Evolutionary conservation across 30 jellyfish, hydroid and myxozoan species (phyloP).

Genomic region (Chrysaora quinquecirrha): DNA sequence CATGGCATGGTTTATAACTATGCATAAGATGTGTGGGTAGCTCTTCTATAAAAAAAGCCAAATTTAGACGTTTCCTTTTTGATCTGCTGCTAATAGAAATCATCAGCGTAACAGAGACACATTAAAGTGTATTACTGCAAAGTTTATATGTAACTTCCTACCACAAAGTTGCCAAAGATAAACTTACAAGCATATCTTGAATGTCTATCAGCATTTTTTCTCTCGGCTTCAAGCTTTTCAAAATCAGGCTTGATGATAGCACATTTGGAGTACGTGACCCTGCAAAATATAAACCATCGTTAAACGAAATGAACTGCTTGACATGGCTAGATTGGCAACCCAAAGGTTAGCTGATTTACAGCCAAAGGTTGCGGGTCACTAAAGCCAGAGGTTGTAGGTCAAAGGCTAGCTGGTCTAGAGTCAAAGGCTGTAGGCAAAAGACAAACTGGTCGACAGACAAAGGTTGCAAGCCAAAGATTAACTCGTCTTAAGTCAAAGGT

Average conservation of each 20-base stretch:
- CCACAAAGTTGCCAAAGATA: no score
- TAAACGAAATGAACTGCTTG: not conserved
- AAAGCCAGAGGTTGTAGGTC: not conserved
- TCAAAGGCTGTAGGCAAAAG: not conserved
- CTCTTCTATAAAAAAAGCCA: no score
- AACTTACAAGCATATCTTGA: constrained; percentile 55
- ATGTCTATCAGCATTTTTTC: constrained; percentile 63
- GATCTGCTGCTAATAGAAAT: no score
- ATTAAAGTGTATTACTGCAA: no score
- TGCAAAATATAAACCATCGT: constrained; percentile 4
- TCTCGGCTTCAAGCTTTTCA: constrained; percentile 86
- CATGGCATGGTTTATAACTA: not conserved
- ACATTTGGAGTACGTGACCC: constrained; percentile 77
- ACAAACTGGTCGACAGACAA: not conserved
- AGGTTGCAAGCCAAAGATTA: not conserved
- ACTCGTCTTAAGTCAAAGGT: no score
- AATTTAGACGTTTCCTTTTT: no score
- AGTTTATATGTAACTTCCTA: no score
- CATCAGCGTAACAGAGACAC: no score
- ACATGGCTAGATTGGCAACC: not conserved
- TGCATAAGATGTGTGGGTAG: not conserved
- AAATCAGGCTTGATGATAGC: constrained; percentile 86
- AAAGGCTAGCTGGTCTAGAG: no score
- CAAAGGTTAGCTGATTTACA: not conserved
- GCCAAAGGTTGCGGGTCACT: not conserved